Evolutionary conservation across 2,113 vertebrate genomes (phyloP), one percentile per base, ranked within the genome.

Genomic region (Trochalopteron elliotii): DNA sequence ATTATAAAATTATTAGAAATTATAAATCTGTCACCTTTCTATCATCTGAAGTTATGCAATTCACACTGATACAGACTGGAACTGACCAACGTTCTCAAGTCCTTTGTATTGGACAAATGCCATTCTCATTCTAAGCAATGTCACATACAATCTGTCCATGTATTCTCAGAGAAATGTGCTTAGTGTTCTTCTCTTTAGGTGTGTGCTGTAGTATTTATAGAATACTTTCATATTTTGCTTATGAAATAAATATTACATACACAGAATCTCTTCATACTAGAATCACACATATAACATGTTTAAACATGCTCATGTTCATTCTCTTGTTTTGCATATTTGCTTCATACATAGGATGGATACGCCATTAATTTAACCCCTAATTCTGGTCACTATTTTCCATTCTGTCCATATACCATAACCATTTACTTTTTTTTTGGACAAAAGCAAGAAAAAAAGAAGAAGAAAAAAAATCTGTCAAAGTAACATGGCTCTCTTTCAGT

Each of bases 381-480:
- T 76, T 76, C 31, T 50, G 5, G 24, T 64, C 8, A 21, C 7
- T 88, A 7, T 42, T 64, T 47, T 52, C 24, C 24, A 23, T 21
- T 22, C 8, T 0, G 3, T 3, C 8, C 4, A 4, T 33, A 24
- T 35, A 42, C 9, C 5, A 33, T 9, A 85, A 5, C 6, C 1
- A 17, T 24, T 71, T 74, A 18, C 2, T 24, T 31, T 30, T 65
- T 35, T 56, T 59, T 50, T 60, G 1, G 1, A 27, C 13, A 69
- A 74, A 89, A 61, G 5, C 0, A 5, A 70, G 39, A 49, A 2
- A 1, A 64, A 68, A 69, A 83, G 10, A 16, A 28, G 3, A 9
- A 42, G 39, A 55, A 35, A 50, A 2, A 50, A 3, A 1, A 93
- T 15, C 30, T 71, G 1, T 69, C 0, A 0, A n/a, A 64, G 19